Base-by-base conservation (phyloP, 2,797 vertebrate genomes). In the Rousettus madagascariensis region DNA sequence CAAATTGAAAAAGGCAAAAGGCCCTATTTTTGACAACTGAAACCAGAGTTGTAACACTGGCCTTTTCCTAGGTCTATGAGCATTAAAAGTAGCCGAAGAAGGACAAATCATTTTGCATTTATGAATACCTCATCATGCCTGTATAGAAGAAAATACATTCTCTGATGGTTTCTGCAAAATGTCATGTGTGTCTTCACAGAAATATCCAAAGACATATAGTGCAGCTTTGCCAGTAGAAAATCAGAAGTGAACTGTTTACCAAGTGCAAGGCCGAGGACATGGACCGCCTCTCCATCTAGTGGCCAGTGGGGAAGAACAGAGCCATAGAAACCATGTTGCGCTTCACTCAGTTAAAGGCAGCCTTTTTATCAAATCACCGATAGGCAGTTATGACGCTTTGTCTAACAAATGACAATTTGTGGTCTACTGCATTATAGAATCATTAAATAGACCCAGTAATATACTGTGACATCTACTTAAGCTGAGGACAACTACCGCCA, bases 221-320 rank as follows among this genome's bases (percentile, higher is more conserved):
- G 55, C 33, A 72, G 68, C 43, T 95, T 57, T 91, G 51, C 26
- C 33, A 96, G 53, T 11, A 84, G 82, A 90, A 90, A 95, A 78
- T 95, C 59, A 59, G 53, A 91, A 96, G 71, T 75, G 68, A 95
- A 72, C 71, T 92, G 43, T 95, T 94, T 86, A 84, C 41, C 17
- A 30, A 12, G 26, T 83, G 63, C 77, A 93, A 83, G 71, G 85
- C 82, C 8, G 8, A 46, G 95, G 95, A 79, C 88, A 82, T 8
- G 94, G 95, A 95, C 51, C 94, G 2, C 66, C 97, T 96, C 96
- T 96, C 96, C 96, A 97, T 91, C 96, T 97, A 98, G 96, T 95
- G 96, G 97, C 87, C 94, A 96, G 41, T 79, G 33, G 59, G 28
- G 33, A 97, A 69, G 96, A 96, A 63, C 65, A 55, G 72, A 96